Evolutionary conservation across 2,113 vertebrate species (phyloP).

Genomic region (Antennarius striatus): DNA sequence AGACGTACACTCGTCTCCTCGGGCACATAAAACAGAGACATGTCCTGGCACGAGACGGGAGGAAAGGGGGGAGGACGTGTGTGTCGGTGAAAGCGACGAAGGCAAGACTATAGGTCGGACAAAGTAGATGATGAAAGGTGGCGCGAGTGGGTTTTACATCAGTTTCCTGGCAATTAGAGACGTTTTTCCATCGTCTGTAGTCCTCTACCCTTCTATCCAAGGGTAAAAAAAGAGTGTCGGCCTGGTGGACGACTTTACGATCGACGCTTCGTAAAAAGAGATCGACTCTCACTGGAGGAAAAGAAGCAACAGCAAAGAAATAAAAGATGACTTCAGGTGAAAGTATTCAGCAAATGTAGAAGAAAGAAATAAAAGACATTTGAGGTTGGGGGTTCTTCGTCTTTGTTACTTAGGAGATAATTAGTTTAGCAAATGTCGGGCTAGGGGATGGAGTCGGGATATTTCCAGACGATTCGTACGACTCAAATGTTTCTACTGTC

Average conservation of each 20-base stretch:
- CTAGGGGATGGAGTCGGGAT: not conserved
- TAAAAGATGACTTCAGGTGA: slow-evolving; percentile 41
- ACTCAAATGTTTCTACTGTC: not conserved
- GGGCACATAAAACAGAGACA: slow-evolving; percentile 56
- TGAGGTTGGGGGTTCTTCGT: slow-evolving; percentile 6
- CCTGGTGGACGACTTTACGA: slow-evolving; percentile 1
- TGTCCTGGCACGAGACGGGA: slow-evolving; percentile 31
- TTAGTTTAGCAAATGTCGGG: slow-evolving; percentile 28
- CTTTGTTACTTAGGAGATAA: not conserved
- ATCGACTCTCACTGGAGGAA: slow-evolving; percentile 5
- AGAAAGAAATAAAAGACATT: slow-evolving; percentile 20
- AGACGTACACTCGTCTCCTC: slow-evolving; percentile 20
- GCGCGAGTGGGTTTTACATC: not conserved
- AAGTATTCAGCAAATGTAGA: slow-evolving; percentile 9
- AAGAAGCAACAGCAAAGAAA: too few relatives aligned
- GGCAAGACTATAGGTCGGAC: not conserved
- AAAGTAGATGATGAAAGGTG: slow-evolving; percentile 24
- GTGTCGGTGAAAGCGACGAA: not conserved
- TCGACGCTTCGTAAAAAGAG: not conserved
- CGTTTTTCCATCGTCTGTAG: slow-evolving; percentile 3
- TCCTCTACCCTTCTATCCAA: not conserved
- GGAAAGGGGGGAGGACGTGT: not conserved
- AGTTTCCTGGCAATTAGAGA: slow-evolving; percentile 13
- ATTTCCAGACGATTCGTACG: not conserved
- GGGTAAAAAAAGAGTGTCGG: not conserved